Percentiles rank a stretch among this genome's conserved stretches.
phyloP scores from a whole-genome alignment of 2,113 vertebrate species.

The Sisor rabdophorus region DNA sequence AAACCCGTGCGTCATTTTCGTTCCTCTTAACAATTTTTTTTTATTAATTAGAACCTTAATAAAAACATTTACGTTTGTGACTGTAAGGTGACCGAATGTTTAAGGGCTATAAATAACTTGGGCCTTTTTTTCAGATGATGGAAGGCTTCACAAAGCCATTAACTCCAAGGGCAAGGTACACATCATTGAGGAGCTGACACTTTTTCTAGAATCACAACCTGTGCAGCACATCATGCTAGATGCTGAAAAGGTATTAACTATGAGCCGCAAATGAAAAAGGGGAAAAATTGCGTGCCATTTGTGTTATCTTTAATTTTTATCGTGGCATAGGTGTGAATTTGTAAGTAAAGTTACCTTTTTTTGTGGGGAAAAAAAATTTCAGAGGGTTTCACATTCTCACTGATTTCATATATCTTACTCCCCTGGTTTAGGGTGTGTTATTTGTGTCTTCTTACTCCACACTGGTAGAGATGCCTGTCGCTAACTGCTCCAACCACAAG shows the following conservation, averaged over 20 bases:
- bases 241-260: conserved; percentile 69
- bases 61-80: too few relatives aligned
- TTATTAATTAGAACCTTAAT: too few relatives aligned
- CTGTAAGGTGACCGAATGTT: too few relatives aligned
- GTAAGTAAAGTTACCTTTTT: background rate
- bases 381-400: conserved; percentile 11
- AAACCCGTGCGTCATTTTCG: too few relatives aligned
- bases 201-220: conserved; percentile 75
- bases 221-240: conserved; percentile 86
- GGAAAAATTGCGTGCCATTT: background rate
- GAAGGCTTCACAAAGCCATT: conserved; percentile 87
- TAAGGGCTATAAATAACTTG: too few relatives aligned
- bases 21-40: too few relatives aligned
- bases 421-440: conserved; percentile 73
- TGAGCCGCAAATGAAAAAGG: too few relatives aligned
- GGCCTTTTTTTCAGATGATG: conserved; percentile 80
- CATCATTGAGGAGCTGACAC: conserved; percentile 84
- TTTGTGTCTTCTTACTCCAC: conserved; percentile 79
- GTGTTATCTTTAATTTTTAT: background rate
- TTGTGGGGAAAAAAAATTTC: too few relatives aligned
- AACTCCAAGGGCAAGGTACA: conserved; percentile 69
- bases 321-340: background rate
- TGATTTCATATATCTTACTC: conserved; percentile 38
- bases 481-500: conserved; percentile 88
- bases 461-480: conserved; percentile 82